These are phyloP conservation scores for Phalacrocorax carbo DNA, from an alignment of 2,113 vertebrate species.

Conservation along the genomic window DNA sequence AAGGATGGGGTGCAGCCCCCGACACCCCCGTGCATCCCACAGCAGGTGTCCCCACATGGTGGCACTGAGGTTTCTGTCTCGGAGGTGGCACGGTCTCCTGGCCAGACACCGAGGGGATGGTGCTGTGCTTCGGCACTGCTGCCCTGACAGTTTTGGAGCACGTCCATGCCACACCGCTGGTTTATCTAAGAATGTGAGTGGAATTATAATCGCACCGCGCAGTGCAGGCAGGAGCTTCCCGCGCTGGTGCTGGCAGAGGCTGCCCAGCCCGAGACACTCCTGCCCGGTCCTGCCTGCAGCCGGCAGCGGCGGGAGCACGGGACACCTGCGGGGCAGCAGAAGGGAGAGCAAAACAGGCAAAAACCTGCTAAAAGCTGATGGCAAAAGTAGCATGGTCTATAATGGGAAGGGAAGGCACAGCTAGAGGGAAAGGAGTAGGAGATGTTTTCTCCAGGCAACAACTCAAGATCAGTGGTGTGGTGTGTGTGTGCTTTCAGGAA, in stretches of 20 bases:
- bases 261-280: neutral
- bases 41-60: accelerated
- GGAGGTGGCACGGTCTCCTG: accelerated
- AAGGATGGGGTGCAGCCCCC: neutral
- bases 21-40: accelerated
- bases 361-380: neutral
- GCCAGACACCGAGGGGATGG: accelerated
- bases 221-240: neutral
- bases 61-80: accelerated
- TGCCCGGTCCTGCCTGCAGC: neutral
- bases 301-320: accelerated
- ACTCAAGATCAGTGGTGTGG: neutral
- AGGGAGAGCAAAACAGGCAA: neutral
- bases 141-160: accelerated
- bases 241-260: neutral
- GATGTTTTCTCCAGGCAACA: neutral
- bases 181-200: neutral
- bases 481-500: neutral
- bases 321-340: accelerated
- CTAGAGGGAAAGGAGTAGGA: neutral
- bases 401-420: neutral
- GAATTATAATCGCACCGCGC: accelerated
- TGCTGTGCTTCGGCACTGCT: accelerated
- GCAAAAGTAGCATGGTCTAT: neutral
- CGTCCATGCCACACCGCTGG: accelerated